These are phyloP conservation scores for Campylomormyrus tamandua DNA, from an alignment of 2,113 vertebrate genomes.

Conservation along the genomic window DNA sequence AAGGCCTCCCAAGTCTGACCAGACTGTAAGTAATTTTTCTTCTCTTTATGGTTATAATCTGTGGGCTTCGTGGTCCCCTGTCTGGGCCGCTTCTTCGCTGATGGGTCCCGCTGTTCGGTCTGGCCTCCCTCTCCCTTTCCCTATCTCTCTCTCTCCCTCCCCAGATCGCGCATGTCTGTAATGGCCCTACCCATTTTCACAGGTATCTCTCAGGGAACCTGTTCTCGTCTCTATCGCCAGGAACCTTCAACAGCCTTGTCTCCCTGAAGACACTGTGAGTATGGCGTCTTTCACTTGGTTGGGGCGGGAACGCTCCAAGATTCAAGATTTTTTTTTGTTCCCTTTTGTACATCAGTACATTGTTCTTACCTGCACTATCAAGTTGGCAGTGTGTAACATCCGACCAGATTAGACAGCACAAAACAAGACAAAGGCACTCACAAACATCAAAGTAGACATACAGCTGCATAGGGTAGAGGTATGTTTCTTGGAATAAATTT, in stretches of 20 bases:
- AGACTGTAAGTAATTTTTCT: slow-evolving; percentile 76
- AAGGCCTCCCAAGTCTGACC: slow-evolving; percentile 77
- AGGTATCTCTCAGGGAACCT: slow-evolving; percentile 93
- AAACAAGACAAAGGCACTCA: background rate
- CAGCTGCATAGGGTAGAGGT: background rate
- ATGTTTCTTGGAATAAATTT: background rate
- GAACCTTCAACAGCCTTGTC: slow-evolving; percentile 83
- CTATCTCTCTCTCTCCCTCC: no score
- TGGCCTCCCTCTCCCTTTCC: background rate
- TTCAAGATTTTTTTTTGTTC: background rate
- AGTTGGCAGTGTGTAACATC: background rate
- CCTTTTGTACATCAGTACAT: background rate
- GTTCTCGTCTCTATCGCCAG: slow-evolving; percentile 84
- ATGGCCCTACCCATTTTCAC: slow-evolving; percentile 21
- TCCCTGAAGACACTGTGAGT: slow-evolving; percentile 89
- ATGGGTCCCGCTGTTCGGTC: background rate
- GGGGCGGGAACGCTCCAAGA: background rate
- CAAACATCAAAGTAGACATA: background rate
- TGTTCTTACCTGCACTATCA: background rate
- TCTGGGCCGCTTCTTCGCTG: background rate
- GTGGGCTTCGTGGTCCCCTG: background rate
- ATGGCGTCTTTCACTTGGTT: background rate
- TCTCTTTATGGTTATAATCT: background rate
- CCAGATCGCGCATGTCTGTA: background rate
- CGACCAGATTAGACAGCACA: background rate